A percentile compares a stretch with the other conserved stretches of the same genome.
Evolutionary conservation across 2,888 invertebrate genomes (phyloP).

Genomic region (Muscina levida): DNA sequence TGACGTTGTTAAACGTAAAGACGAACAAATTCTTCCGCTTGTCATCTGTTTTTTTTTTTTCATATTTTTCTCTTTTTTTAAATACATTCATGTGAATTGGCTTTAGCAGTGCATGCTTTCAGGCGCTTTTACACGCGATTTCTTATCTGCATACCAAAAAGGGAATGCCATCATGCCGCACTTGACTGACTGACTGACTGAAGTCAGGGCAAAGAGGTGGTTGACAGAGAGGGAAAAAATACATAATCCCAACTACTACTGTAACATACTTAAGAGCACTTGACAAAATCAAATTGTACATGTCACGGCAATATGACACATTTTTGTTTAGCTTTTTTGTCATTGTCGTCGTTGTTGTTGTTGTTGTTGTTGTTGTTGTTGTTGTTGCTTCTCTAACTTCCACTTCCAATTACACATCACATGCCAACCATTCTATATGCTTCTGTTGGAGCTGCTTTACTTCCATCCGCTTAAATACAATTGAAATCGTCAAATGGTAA

Average conservation of each 20-base stretch:
- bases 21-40: too few relatives aligned
- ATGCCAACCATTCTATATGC: not conserved
- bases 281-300: slow-evolving; percentile 56
- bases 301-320: slow-evolving; percentile 62
- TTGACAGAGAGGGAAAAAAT: too few relatives aligned
- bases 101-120: too few relatives aligned
- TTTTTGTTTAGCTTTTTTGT: slow-evolving; percentile 35
- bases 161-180: not conserved
- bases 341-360: not conserved
- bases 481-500: slow-evolving; percentile 33
- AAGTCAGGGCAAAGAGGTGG: too few relatives aligned
- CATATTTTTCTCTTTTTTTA: too few relatives aligned
- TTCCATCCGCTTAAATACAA: slow-evolving; percentile 7
- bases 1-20: too few relatives aligned
- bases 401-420: slow-evolving; percentile 10
- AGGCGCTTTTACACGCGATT: too few relatives aligned
- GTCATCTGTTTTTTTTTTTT: too few relatives aligned
- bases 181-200: not conserved
- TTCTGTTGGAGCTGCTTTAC: not conserved
- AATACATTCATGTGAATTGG: too few relatives aligned
- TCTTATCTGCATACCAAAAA: not conserved
- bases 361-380: too few relatives aligned
- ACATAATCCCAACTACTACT: slow-evolving; percentile 11
- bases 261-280: slow-evolving; percentile 54
- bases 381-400: too few relatives aligned